Base-by-base conservation (phyloP, 2,113 vertebrate species). In the Holacanthus passer region DNA sequence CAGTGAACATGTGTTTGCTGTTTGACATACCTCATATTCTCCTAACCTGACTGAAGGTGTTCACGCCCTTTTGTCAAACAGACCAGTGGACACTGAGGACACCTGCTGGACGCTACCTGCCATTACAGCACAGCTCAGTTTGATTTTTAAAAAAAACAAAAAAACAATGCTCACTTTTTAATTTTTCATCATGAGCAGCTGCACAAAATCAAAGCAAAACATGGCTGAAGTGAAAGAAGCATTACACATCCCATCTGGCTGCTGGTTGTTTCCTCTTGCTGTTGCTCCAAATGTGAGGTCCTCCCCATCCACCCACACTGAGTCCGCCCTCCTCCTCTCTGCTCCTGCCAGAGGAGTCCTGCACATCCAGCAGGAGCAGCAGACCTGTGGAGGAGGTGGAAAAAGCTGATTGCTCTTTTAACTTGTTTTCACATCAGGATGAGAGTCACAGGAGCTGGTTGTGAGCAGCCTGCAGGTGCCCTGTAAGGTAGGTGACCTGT, bases 21-120 rank as follows among this genome's bases (percentile, higher is more conserved):
- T 77, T 74, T 64, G 35, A 27, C n/a, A 13, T 22, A 50, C 47
- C 39, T 75, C 73, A 45, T 37, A n/a, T 52, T 73, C 37, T 67
- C 50, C 24, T 16, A 58, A 43, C 20, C 39, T 32, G 17, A 58
- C 55, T 47, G 45, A 12, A 13, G 35, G 69, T 3, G 74, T 47
- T 55, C 76, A 87, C 92, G 79, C 92, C 90, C 78, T 55, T 43
- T 84, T 45, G 58, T 70, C 87, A 89, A 92, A 88, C 79, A 90
- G 3, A 31, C 31, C 2, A 24, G 58, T 24, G 55, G 35, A 14
- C 22, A 52, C 48, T 32, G 64, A 68, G 48, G 90, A 62, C 91
- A 60, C 71, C 89, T 91, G 82, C 79, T 87, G 93, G 88, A 13
- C 52, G 0, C 13, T 1, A 0, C 14, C 1, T 43, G 88, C 3